Conservation (phyloP, 2,888 invertebrate species). For the Phyllotreta striolata region DNA sequence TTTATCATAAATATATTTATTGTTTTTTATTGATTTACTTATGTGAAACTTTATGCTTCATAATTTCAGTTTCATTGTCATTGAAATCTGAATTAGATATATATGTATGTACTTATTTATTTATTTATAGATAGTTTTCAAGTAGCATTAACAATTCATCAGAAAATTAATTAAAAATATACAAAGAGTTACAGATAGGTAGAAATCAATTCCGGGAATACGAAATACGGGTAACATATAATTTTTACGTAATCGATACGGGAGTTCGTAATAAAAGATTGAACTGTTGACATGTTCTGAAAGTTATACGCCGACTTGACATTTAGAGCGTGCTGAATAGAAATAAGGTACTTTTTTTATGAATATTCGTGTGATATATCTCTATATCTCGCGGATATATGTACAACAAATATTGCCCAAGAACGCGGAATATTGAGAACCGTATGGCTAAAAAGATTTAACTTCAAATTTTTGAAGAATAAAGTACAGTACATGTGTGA, state of each 20-base stretch:
- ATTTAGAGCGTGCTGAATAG: constrained; percentile 22
- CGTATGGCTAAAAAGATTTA: background rate
- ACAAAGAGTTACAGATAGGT: background rate
- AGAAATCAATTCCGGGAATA: constrained; percentile 15
- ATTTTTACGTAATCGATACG: constrained; percentile 26
- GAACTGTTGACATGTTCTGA: constrained; percentile 28
- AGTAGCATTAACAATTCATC: too few relatives aligned
- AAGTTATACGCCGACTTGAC: constrained; percentile 24
- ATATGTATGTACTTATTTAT: too few relatives aligned
- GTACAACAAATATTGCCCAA: constrained; percentile 11
- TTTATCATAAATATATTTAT: too few relatives aligned
- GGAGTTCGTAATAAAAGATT: constrained; percentile 21
- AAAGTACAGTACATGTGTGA: too few relatives aligned
- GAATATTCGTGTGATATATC: constrained; percentile 16
- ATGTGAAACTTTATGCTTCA: too few relatives aligned
- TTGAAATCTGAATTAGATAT: too few relatives aligned
- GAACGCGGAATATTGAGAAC: constrained; percentile 10
- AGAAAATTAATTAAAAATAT: too few relatives aligned
- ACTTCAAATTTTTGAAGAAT: too few relatives aligned
- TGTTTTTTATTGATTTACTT: too few relatives aligned
- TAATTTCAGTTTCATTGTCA: too few relatives aligned
- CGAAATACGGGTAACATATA: constrained; percentile 17
- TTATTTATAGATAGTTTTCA: too few relatives aligned
- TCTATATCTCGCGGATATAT: constrained; percentile 9
- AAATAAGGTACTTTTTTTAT: constrained; percentile 26